phyloP scores from a whole-genome alignment of 2,797 vertebrate genomes.

The Tragopan temminckii region DNA sequence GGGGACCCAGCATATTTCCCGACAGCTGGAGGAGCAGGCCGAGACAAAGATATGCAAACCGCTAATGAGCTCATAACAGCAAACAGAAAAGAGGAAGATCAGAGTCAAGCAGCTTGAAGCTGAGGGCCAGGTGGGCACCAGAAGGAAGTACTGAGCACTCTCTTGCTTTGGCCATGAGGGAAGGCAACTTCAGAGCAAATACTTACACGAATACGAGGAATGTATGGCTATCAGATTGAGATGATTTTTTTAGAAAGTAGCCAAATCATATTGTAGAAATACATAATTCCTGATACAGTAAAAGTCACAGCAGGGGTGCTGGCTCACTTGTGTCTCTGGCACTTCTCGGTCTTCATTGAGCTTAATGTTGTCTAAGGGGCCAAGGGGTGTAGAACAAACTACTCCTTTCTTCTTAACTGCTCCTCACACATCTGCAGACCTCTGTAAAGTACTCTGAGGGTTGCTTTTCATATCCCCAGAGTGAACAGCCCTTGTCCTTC shows the following conservation, averaged over 20 bases:
- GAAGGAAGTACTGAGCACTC: background rate
- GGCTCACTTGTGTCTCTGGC: background rate
- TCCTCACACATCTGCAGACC: background rate
- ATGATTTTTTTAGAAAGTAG: slow-evolving; percentile 7
- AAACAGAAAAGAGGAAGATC: slow-evolving; percentile 18
- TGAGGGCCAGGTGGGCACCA: slow-evolving; percentile 27
- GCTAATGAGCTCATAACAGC: slow-evolving; percentile 4
- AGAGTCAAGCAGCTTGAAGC: slow-evolving; percentile 33
- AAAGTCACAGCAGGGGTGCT: background rate
- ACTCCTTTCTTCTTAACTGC: background rate
- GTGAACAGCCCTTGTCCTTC: background rate
- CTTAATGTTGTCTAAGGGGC: background rate
- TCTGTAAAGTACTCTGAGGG: background rate
- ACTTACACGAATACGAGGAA: background rate
- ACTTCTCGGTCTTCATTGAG: background rate
- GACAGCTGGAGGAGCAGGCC: background rate
- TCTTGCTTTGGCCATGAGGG: background rate
- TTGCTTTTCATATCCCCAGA: background rate
- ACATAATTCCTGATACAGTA: background rate
- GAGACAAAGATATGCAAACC: background rate
- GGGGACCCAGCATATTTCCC: background rate
- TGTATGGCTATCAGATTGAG: background rate
- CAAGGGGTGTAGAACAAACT: background rate
- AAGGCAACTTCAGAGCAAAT: background rate
- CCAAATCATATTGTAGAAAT: background rate